These are phyloP conservation scores for Campopleginae sp. DNA, from an alignment of 2,888 invertebrate genomes.

Conservation along the genomic window DNA sequence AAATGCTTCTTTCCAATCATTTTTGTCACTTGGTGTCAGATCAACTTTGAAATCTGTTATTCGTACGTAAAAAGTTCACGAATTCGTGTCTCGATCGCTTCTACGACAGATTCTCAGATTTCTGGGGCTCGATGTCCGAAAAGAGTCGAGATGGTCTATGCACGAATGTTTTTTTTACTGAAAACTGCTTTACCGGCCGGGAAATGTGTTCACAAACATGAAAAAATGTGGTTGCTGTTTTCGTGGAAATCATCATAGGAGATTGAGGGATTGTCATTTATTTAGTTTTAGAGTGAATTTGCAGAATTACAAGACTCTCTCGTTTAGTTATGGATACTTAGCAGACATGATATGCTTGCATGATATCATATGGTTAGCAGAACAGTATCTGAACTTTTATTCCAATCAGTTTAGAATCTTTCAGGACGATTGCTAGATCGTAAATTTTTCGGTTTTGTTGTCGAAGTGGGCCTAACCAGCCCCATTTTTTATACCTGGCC, in stretches of 20 bases:
- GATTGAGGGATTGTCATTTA: background rate
- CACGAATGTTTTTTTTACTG: background rate
- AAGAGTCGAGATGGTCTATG: background rate
- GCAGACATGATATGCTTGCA: too few relatives aligned
- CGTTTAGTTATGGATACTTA: too few relatives aligned
- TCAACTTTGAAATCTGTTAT: background rate
- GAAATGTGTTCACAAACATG: background rate
- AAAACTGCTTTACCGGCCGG: background rate
- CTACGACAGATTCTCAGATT: background rate
- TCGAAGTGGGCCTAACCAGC: too few relatives aligned
- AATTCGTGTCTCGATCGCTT: background rate
- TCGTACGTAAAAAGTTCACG: background rate
- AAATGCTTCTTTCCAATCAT: slow-evolving; percentile 55
- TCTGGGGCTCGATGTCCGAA: background rate
- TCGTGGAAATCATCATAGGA: background rate
- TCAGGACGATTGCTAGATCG: too few relatives aligned
- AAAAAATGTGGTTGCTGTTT: background rate
- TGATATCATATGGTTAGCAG: too few relatives aligned
- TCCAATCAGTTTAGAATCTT: too few relatives aligned
- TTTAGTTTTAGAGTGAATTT: background rate
- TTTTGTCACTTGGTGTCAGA: background rate
- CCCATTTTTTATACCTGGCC: too few relatives aligned
- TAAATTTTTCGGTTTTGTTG: too few relatives aligned
- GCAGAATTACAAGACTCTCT: background rate
- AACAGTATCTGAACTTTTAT: too few relatives aligned